Conservation (phyloP, 1,140 invertebrate species). For the Gerris buenoi region DNA sequence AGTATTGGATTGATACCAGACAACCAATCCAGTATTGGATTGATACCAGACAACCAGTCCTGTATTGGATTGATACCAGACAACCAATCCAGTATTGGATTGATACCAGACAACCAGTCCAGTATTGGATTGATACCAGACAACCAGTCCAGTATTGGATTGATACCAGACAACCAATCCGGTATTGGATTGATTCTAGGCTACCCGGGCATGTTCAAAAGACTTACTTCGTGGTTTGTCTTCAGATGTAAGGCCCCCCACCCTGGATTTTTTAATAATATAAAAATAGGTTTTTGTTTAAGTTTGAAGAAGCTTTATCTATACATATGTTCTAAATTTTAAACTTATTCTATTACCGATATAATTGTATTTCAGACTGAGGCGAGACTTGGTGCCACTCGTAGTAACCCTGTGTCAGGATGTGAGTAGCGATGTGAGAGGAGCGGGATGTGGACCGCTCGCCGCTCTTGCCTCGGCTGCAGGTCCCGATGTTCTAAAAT, state of each 20-base stretch:
- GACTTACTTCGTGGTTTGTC: no score
- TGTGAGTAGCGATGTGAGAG: constrained; percentile 10
- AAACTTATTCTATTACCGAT: not conserved
- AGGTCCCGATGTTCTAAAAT: constrained; percentile 6
- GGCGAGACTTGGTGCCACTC: constrained; percentile 13
- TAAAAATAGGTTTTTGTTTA: not conserved
- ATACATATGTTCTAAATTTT: not conserved
- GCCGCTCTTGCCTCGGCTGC: constrained; percentile 2
- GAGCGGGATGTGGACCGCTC: constrained; percentile 9
- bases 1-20: no score
- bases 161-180: no score
- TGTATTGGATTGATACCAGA: no score
- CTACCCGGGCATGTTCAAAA: no score
- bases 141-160: no score
- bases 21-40: no score
- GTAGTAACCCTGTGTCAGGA: constrained; percentile 17
- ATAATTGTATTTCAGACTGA: constrained; percentile 9
- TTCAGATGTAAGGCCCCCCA: not conserved
- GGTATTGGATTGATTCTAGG: no score
- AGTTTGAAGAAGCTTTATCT: not conserved
- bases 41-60: no score
- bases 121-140: no score
- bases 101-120: no score
- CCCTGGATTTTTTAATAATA: not conserved
- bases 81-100: no score